These are phyloP conservation scores for Laothoe populi DNA, from an alignment of 2,888 invertebrate genomes.

Conservation along the genomic window DNA sequence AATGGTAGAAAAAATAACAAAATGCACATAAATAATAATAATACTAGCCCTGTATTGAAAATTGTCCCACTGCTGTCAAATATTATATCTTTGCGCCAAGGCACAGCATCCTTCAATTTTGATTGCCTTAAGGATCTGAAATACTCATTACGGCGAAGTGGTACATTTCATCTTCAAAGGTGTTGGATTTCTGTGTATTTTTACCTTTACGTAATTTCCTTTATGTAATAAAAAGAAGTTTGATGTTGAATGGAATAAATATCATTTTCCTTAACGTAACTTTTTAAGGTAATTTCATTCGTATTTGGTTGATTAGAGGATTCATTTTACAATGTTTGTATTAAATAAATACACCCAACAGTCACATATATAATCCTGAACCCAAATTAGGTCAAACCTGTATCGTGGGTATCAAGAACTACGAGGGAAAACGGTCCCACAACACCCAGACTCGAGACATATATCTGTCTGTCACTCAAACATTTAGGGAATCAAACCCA, in stretches of 20 bases:
- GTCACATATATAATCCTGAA: no score
- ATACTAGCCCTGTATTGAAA: no score
- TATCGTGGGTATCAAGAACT: no score
- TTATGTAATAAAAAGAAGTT: not conserved
- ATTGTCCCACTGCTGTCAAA: not conserved
- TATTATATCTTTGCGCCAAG: not conserved
- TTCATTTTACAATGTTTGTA: no score
- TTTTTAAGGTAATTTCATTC: not conserved
- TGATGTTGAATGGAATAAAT: not conserved
- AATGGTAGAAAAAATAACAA: no score
- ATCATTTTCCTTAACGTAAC: not conserved
- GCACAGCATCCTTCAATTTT: not conserved
- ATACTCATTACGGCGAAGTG: not conserved
- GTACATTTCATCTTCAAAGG: conserved; percentile 5
- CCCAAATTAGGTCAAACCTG: no score
- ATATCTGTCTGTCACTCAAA: no score
- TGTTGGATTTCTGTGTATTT: not conserved
- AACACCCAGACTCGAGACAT: no score
- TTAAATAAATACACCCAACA: no score
- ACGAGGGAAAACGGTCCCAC: no score
- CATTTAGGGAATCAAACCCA: no score
- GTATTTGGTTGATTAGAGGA: not conserved
- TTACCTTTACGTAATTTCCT: not conserved
- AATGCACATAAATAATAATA: no score
- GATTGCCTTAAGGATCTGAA: not conserved